Evolutionary conservation across 2,113 vertebrate genomes (phyloP).

Genomic region (Eretmodus cyanostictus): DNA sequence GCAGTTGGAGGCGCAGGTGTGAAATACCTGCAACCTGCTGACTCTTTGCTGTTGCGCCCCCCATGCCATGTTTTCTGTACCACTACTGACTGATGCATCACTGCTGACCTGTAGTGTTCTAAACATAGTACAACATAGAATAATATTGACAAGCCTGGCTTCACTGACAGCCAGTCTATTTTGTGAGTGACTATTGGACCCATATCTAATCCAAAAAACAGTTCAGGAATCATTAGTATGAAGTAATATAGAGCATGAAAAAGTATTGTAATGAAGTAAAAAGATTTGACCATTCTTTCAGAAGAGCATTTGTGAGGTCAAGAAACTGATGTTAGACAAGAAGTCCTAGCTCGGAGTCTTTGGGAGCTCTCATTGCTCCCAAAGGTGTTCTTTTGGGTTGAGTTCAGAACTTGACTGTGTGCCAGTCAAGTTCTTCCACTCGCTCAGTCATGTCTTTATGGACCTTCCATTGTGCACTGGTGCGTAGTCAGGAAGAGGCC

Average conservation of each 20-base stretch:
- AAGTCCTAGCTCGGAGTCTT: not conserved
- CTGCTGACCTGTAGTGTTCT: not conserved
- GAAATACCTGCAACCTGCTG: not conserved
- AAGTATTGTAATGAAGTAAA: not conserved
- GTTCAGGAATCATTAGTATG: not conserved
- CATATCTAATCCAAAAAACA: not conserved
- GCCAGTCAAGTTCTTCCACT: not conserved
- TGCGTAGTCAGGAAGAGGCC: not conserved
- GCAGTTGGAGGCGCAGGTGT: not conserved
- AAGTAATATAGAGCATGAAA: not conserved
- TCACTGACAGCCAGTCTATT: not conserved
- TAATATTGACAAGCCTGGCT: not conserved
- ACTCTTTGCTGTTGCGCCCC: not conserved
- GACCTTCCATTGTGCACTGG: not conserved
- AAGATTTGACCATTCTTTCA: not conserved
- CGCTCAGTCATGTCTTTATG: not conserved
- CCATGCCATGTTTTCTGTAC: not conserved
- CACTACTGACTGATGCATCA: not conserved
- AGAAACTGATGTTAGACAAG: not conserved
- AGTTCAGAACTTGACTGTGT: not conserved
- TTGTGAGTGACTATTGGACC: not conserved
- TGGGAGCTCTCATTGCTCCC: not conserved
- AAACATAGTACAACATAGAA: not conserved
- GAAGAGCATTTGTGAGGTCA: not conserved
- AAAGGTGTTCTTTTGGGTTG: not conserved